Conservation (phyloP, 2,113 vertebrate genomes). For the Anas platyrhynchos region DNA sequence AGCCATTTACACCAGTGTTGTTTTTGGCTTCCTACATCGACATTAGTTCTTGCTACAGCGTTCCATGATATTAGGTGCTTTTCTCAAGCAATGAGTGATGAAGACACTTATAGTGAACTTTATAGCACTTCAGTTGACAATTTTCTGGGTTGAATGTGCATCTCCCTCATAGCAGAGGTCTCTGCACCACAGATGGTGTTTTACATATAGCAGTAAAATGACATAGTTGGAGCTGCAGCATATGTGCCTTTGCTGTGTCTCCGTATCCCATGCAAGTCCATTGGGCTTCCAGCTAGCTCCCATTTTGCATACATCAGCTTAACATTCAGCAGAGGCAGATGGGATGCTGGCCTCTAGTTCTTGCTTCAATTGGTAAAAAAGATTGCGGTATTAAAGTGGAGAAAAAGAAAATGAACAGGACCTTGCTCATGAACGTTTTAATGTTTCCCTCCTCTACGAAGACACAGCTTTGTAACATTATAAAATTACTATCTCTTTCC, state of each 20-base stretch:
- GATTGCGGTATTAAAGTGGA: background rate
- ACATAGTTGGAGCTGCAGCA: conserved; percentile 25
- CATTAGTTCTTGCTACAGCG: background rate
- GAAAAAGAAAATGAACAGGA: background rate
- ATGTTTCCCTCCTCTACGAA: background rate
- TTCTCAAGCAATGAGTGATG: conserved; percentile 19
- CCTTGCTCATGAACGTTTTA: background rate
- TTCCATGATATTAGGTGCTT: background rate
- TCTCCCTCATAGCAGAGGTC: conserved; percentile 39
- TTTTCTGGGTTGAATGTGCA: conserved; percentile 9
- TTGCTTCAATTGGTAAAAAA: background rate
- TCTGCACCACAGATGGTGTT: conserved; percentile 67
- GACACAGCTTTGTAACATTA: background rate
- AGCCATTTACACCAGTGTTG: background rate
- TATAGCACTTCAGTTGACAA: conserved; percentile 29
- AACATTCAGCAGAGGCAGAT: conserved; percentile 62
- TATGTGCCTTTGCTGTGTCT: conserved; percentile 64
- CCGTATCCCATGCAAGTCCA: background rate
- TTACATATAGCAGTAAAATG: conserved; percentile 58
- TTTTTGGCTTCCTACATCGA: background rate
- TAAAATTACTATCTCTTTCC: background rate
- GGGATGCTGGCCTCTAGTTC: conserved; percentile 35
- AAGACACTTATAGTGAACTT: background rate
- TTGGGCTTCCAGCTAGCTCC: conserved; percentile 21
- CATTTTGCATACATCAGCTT: conserved; percentile 59